Evolutionary conservation across 35 echinoderm and acorn worm species (phyloP), one percentile per base, ranked within the genome.

Genomic region (Nesometra sesokonis): DNA sequence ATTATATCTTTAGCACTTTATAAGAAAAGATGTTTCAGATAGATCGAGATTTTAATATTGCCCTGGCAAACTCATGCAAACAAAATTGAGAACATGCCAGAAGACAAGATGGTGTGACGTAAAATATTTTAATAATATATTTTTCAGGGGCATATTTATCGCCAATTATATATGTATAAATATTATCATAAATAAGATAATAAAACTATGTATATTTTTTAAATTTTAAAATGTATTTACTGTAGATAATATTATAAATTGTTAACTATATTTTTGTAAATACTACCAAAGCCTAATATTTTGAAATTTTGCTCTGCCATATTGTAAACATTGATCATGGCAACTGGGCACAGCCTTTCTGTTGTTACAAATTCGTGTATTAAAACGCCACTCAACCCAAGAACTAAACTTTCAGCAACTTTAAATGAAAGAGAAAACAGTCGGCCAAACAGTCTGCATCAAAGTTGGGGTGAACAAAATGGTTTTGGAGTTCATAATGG

Each of bases 311-410:
- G 11, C 23, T 67, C 52, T 19, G 52, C 52, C 52, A 67, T 67
- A 67, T 67, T 67, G 52, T 67, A 67, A 67, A 67, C 52, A 83
- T 83, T 38, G 83, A 97, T 94, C 90, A 97, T 97, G 95, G 89
- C 91, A 89, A 90, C 87, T 39, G 91, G 91, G n/a, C 95, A 98
- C 86, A 46, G 83, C 30, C 80, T 98, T 46, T 94, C 95, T 34
- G 79, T 91, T 35, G 87, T 98, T 29, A 98, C 95, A 82, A 98
- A 98, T 88, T 90, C 92, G 77, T 94, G 87, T 86, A 85, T 94
- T 29, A 94, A 83, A 88, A 77, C 86, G 31, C 95, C 95, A n/a
- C 81, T 87, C 85, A 94, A 92, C 37, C 95, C 95, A 33, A 67
- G 77, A 85, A 92, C 78, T 34, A 93, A 89, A 79, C 86, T 98